These are phyloP conservation scores for Datnioides undecimradiatus DNA, from an alignment of 2,113 vertebrate genomes.

Conservation along the genomic window DNA sequence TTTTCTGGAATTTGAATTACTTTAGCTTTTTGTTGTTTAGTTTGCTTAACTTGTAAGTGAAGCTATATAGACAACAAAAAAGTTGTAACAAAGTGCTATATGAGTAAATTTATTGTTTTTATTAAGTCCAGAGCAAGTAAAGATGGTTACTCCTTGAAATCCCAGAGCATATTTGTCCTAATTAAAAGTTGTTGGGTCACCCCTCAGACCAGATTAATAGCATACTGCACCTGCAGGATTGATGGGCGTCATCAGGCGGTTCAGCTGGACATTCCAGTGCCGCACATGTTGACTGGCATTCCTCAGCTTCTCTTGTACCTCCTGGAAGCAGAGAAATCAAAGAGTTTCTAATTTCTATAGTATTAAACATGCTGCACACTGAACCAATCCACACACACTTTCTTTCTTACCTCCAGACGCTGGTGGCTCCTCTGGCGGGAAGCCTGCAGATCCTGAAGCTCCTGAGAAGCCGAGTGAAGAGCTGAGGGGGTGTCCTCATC, in stretches of 20 bases:
- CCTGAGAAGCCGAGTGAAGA: slow-evolving; percentile 76
- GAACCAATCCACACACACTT: neutral
- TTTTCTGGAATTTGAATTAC: too few relatives aligned
- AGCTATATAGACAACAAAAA: too few relatives aligned
- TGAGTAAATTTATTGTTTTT: too few relatives aligned
- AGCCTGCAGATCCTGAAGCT: slow-evolving; percentile 76
- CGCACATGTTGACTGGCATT: slow-evolving; percentile 78
- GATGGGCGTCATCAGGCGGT: slow-evolving; percentile 83
- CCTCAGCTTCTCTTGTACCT: slow-evolving; percentile 78
- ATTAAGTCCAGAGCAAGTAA: too few relatives aligned
- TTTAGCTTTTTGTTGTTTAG: too few relatives aligned
- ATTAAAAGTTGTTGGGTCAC: neutral
- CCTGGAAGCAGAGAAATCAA: slow-evolving; percentile 58
- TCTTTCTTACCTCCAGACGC: slow-evolving; percentile 71
- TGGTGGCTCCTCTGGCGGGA: slow-evolving; percentile 77
- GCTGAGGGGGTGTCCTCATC: slow-evolving; percentile 52
- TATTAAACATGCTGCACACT: neutral
- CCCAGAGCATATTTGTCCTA: too few relatives aligned
- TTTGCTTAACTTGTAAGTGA: too few relatives aligned
- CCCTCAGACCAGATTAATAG: neutral
- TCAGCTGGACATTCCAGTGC: slow-evolving; percentile 87
- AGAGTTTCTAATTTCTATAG: neutral
- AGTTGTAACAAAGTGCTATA: too few relatives aligned
- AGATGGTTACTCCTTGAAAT: neutral
- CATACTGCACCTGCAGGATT: slow-evolving; percentile 79